Evolutionary conservation across 2,888 invertebrate genomes (phyloP).

Genomic region (Pollenia amentaria): DNA sequence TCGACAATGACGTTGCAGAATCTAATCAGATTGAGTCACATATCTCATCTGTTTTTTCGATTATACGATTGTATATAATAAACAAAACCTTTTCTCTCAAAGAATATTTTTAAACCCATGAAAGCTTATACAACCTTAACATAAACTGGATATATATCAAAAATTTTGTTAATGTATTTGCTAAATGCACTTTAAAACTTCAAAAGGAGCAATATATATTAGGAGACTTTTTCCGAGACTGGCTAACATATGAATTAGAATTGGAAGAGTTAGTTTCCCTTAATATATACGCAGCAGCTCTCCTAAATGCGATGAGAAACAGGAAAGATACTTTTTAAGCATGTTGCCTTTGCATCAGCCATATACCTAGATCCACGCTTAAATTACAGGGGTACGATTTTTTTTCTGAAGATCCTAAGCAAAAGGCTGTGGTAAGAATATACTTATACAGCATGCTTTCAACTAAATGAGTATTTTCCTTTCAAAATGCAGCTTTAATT

Average conservation of each 20-base stretch:
- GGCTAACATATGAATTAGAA: slow-evolving; percentile 65
- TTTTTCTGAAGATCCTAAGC: neutral
- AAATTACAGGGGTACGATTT: slow-evolving; percentile 34
- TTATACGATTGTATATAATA: slow-evolving; percentile 12
- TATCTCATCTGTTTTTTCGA: slow-evolving; percentile 1
- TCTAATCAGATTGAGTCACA: too few relatives aligned
- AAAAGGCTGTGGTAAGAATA: too few relatives aligned
- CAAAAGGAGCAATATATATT: too few relatives aligned
- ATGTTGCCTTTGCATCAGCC: slow-evolving; percentile 55
- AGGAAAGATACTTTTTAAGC: slow-evolving; percentile 50
- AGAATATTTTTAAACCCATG: neutral
- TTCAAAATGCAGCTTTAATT: too few relatives aligned
- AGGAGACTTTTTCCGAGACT: too few relatives aligned
- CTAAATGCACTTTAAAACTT: slow-evolving; percentile 36
- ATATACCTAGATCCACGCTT: slow-evolving; percentile 61
- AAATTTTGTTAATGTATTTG: slow-evolving; percentile 19
- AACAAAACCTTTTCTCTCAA: neutral
- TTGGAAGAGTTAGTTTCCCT: slow-evolving; percentile 40
- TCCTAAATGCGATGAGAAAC: slow-evolving; percentile 42
- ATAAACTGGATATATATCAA: slow-evolving; percentile 18
- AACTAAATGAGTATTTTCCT: too few relatives aligned
- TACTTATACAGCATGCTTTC: too few relatives aligned
- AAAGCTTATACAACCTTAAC: neutral
- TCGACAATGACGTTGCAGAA: too few relatives aligned
- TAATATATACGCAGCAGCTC: slow-evolving; percentile 37